Base-by-base conservation (phyloP, 2,797 vertebrate species). In the Monodelphis domestica region DNA sequence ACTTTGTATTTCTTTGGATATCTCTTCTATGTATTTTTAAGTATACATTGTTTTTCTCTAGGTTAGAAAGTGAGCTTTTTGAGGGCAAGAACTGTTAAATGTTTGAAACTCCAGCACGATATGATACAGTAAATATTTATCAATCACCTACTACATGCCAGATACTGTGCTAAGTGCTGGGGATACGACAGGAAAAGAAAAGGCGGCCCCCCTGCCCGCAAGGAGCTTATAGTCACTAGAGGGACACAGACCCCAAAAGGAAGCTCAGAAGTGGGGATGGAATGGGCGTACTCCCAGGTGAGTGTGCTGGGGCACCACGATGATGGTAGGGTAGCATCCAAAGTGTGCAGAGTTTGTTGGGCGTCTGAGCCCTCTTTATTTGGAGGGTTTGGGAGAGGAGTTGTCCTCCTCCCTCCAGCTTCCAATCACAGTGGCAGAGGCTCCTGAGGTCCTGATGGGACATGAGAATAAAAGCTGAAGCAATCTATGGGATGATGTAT, bases 281-380 rank as follows among this genome's bases (percentile, higher is more conserved):
- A 6, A 29, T 51, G 45, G n/a, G 50, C 0, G 0, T 14, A 3
- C 33, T 45, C 3, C 2, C 28, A 78, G 5, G 38, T 0, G 1
- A 4, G 45, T 33, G 28, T 56, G 4, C 53, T 59, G 9, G 38
- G 38, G 24, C 38, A 28, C n/a, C n/a, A n/a, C 26, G 9, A 28
- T 28, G 38, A 50, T 26, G 70, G 70, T 50, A 84, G 24, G 10
- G 21, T 45, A 78, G 70, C 45, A 38, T 78, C 6, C 63, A 38
- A 38, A 78, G 63, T 78, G 4, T 14, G 57, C 17, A 78, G 63
- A 45, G 12, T 3, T 38, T n/a, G 45, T 21, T 78, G 63, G 63
- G 21, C n/a, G 78, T 45, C 17, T 78, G 17, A 78, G 63, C 15
- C n/a, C 6, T 78, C n/a, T 78, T 38, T 38, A 78, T 38, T 78